Evolutionary conservation across 2,888 invertebrate species (phyloP).

Genomic region (Orthonevra nobilis): DNA sequence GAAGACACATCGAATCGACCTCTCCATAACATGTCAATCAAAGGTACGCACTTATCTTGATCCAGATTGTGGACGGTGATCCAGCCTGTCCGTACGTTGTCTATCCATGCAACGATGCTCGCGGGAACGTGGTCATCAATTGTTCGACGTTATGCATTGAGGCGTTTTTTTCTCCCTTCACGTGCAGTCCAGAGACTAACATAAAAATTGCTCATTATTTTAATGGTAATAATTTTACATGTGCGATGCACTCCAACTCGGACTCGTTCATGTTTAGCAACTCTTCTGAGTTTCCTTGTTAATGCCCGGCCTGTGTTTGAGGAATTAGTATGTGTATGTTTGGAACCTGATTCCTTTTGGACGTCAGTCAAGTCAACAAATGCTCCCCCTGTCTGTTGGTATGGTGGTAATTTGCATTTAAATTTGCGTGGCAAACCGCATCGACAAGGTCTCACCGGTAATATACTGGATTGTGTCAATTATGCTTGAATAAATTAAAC

Average conservation of each 20-base stretch:
- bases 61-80: conserved; percentile 13
- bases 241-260: conserved; percentile 56
- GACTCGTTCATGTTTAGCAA: conserved; percentile 46
- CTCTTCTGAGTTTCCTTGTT: conserved; percentile 46
- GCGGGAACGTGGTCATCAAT: conserved; percentile 32
- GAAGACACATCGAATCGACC: conserved; percentile 9
- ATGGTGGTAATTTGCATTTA: conserved; percentile 65
- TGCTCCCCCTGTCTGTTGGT: conserved; percentile 37
- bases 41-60: conserved; percentile 48
- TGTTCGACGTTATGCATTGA: conserved; percentile 14
- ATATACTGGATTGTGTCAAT: conserved; percentile 70
- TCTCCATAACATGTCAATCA: conserved; percentile 69
- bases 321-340: conserved; percentile 33
- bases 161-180: conserved; percentile 33
- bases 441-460: conserved; percentile 68
- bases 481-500: conserved; percentile 67
- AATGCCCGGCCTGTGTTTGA: conserved; percentile 30
- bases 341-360: conserved; percentile 41
- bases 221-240: conserved; percentile 69
- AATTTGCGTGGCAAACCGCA: conserved; percentile 66
- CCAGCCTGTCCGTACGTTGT: conserved; percentile 11
- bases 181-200: conserved; percentile 40
- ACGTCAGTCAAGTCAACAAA: conserved; percentile 47
- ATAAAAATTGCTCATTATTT: conserved; percentile 69
- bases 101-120: conserved; percentile 20